Evolutionary conservation across 2,888 invertebrate species (phyloP), one percentile per base, ranked within the genome.

Genomic region (Nasonovia ribisnigri): DNA sequence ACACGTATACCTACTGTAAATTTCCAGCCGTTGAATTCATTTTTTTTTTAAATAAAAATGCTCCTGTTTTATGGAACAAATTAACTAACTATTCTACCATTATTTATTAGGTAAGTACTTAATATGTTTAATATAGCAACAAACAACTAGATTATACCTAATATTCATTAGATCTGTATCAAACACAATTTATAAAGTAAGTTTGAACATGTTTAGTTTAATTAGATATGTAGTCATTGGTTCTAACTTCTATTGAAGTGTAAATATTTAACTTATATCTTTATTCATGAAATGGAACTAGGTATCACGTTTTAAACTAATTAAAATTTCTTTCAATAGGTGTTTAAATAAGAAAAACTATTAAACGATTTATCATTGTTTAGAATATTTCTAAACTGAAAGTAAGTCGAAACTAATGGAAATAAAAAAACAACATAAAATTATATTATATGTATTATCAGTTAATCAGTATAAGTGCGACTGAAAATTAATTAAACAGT

Each of bases 401-500:
- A 84, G 26, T 91, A 29, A 67, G 54, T n/a, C 11, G 20, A 11
- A 42, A 10, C n/a, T 42, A 42, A 54, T 20, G 13, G 46, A 13
- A 36, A 46, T 57, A 6, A 86, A 57, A 57, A 54, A 43, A 43
- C n/a, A 54, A 84, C 54, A 43, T 24, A 11, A 86, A 16, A 84
- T 91, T 42, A 1, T 26, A 42, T 46, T 84, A 13, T 11, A 43
- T 42, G n/a, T 43, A 3, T 57, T 51, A 86, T 60, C 46, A 36
- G 86, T 36, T 84, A 42, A 60, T 60, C 86, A 46, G 46, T 46
- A 84, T 29, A n/a, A 86, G 24, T 57, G 36, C 20, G 57, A 57
- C 29, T n/a, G 54, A 5, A 91, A 91, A 57, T 91, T 54, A 57
- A 84, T 86, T 57, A 57, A 57, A 91, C 29, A 84, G 20, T 84